These are phyloP conservation scores for Empidonax alnorum DNA, from an alignment of 2,113 vertebrate species.

Conservation along the genomic window DNA sequence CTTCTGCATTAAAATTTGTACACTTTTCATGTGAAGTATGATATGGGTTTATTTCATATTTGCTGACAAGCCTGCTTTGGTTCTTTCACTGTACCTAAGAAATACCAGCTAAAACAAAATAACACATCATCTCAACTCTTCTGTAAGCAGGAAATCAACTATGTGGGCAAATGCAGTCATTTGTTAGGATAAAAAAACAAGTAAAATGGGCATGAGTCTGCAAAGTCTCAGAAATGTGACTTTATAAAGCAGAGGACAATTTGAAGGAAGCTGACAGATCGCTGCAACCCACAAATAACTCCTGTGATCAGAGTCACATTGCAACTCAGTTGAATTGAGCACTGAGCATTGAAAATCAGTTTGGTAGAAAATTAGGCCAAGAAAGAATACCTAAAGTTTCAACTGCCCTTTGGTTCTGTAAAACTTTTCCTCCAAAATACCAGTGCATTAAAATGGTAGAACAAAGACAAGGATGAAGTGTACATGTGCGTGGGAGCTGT, in stretches of 20 bases:
- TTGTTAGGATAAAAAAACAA: not conserved
- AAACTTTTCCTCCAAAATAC: not conserved
- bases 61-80: not conserved
- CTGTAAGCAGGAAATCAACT: not conserved
- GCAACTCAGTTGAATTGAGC: not conserved
- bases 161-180: not conserved
- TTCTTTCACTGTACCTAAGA: not conserved
- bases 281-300: not conserved
- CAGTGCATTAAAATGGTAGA: not conserved
- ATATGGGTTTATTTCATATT: not conserved
- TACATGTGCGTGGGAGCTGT: accelerated
- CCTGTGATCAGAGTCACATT: not conserved
- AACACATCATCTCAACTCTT: accelerated
- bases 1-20: not conserved
- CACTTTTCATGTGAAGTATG: not conserved
- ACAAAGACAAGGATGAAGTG: not conserved
- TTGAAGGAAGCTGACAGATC: not conserved
- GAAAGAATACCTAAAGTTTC: not conserved
- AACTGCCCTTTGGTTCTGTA: not conserved
- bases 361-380: not conserved
- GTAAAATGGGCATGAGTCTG: not conserved
- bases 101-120: not conserved
- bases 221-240: not conserved
- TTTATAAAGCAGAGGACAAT: not conserved
- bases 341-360: not conserved